phyloP scores from a whole-genome alignment of 2,113 vertebrate genomes.

The Esox niger region DNA sequence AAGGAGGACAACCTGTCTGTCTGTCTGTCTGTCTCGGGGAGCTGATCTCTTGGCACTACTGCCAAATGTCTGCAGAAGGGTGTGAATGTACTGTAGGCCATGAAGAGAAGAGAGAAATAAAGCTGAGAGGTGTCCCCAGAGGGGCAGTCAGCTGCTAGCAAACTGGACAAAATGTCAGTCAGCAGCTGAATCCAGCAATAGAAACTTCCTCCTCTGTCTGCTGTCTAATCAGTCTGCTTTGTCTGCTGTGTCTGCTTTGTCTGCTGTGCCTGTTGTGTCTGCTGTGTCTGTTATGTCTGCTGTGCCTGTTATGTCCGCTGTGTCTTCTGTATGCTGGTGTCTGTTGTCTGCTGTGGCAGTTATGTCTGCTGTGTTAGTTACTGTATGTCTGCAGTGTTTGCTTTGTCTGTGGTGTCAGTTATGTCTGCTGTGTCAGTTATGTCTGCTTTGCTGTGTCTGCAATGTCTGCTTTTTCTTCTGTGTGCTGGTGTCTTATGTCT shows the following conservation, averaged over 20 bases:
- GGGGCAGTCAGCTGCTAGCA: constrained; percentile 48
- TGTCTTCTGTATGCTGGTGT: no score
- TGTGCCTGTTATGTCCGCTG: no score
- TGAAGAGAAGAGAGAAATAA: constrained; percentile 16
- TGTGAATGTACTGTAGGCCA: constrained; percentile 19
- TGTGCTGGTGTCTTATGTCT: no score
- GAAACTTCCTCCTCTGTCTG: constrained; percentile 25
- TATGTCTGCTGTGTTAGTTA: no score
- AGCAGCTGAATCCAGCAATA: constrained; percentile 63
- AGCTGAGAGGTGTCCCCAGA: constrained; percentile 20
- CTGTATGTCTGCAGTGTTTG: no score
- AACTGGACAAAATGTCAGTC: constrained; percentile 43
- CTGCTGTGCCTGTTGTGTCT: no score
- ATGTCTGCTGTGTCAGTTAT: no score
- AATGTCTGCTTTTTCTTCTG: constrained; percentile 24
- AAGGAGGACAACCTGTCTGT: neutral
- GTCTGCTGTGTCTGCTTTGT: constrained; percentile 37
- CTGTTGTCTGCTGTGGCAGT: no score
- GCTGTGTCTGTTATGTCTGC: no score
- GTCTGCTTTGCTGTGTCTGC: no score
- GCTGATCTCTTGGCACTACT: no score
- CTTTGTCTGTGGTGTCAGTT: no score
- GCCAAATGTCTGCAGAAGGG: constrained; percentile 42
- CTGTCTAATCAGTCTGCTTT: constrained; percentile 8
- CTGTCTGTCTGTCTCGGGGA: neutral